Base-by-base conservation (phyloP, 2,888 invertebrate species). In the Notodonta ziczac region DNA sequence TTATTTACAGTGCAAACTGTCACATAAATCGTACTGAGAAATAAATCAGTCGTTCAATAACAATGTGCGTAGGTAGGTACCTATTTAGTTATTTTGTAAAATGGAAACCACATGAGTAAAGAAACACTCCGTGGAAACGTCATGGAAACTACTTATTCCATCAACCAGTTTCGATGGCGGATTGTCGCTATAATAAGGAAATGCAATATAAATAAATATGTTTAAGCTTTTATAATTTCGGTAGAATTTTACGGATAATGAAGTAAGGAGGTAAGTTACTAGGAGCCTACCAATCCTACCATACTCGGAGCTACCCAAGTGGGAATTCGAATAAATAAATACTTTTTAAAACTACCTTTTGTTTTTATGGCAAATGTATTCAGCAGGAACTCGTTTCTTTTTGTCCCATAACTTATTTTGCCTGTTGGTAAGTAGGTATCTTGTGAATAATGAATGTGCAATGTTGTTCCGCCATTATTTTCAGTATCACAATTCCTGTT, bases 331-430 rank as follows among this genome's bases (percentile, higher is more conserved):
- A 24, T 24, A 24, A 24, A 24, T 24, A 24, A 24, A 24, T 24
- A 24, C 24, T 2, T 24, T 24, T 24, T 24, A 24, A 24, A 24
- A 40, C 44, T 44, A 44, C 44, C n/a, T n/a, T 44, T 53, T 62
- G 57, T 73, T 61, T n/a, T 69, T 67, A 56, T 59, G 58, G 62
- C 60, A 63, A 72, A 76, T 64, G 61, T 69, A 70, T 73, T 70
- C 70, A 70, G 59, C 40, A 58, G 61, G 46, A 66, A 59, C 44
- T 62, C 57, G 63, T 62, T 59, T 53, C 39, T 64, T 69, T 58
- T 46, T 60, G 16, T 57, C 55, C 42, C 39, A 59, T 61, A 42
- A 60, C 50, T 9, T 32, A 57, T 53, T 53, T 32, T 53, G 35
- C 13, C 35, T 35, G 35, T 35, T 6, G 35, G 7, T 5, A 35